Evolutionary conservation across 2,113 vertebrate genomes (phyloP), one percentile per base, ranked within the genome.

Genomic region (Platysternon megacephalum): DNA sequence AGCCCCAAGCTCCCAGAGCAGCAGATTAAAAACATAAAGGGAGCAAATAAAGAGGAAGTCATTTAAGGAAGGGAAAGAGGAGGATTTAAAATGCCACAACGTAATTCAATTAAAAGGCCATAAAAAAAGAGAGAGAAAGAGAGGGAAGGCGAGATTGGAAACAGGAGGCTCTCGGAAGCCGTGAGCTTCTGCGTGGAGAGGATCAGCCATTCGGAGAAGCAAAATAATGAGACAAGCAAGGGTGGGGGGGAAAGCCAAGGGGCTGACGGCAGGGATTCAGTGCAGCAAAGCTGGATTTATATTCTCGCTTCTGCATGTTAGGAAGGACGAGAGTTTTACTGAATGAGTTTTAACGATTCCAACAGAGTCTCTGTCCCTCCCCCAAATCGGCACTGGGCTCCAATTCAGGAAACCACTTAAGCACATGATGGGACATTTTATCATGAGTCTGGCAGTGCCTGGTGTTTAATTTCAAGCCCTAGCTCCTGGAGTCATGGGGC

Each of bases 21-120:
- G 35, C 88, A 95, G 94, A 93, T 92, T 90, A 96, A 93, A 97
- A 91, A 94, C 87, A 79, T 93, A 92, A 83, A 55, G 93, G 87
- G 87, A 68, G 90, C 86, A 51, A 96, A 96, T 61, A 91, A 68
- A 92, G 90, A 96, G 95, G 95, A 97, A 97, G 91, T 95, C 11
- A 74, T 93, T 85, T 29, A 88, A 51, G 90, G 91, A 90, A 92
- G 94, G 93, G 88, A 89, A 85, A 80, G 92, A 49, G 65, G 22
- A 55, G 52, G 89, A 44, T 91, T 81, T 91, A 72, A 86, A 91
- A 86, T 86, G 93, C 95, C 94, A 6, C 94, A 89, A 89, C 9
- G 28, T 96, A 97, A 97, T 97, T 96, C 12, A 88, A 96, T 96
- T 97, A 97, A 96, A 97, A 95, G 61, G 85, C 93, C 78, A 56